Evolutionary conservation across 2,797 vertebrate species (phyloP), one percentile per base, ranked within the genome.

Genomic region (Lepus oiostolus): DNA sequence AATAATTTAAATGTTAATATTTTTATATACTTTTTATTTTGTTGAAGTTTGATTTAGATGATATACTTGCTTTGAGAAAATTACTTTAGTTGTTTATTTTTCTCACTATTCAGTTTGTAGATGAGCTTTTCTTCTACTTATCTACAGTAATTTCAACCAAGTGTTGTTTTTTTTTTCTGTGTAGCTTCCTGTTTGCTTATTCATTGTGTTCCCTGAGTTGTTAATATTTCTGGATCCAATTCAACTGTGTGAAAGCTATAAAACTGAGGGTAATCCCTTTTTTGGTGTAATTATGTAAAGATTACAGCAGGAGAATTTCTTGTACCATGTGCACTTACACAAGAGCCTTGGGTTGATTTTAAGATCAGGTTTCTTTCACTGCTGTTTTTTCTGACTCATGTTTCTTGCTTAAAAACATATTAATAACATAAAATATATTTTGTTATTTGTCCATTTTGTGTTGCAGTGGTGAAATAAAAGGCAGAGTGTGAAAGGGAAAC

Each of bases 131-230:
- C 70, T 91, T 77, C 88, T 87, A 80, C 24, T 42, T n/a, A 90
- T 75, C n/a, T 85, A 67, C 11, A 24, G 94, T 96, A 90, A 96
- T 98, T 98, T 96, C 50, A 75, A 54, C 32, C 21, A 75, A 80
- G 71, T 85, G 50, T 76, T 81, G 89, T 38, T 93, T 90, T 85
- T 90, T 85, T 58, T 74, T 12, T 62, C 21, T 63, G 9, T 74
- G 6, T 67, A 88, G 68, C 35, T 89, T 88, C 13, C 68, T 65
- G 4, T 91, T 88, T 74, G 70, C 35, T 84, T 75, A 63, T 91
- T 93, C 65, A 68, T 60, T 95, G 0, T 71, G 1, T 95, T 65
- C 82, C 26, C 50, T 81, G 60, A 84, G 28, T 90, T 79, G 19
- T 86, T 91, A 65, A 32, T 93, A n/a, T 90, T 77, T 67, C 65